phyloP scores from a whole-genome alignment of 2,797 vertebrate genomes.

The Falco novaeseelandiae region DNA sequence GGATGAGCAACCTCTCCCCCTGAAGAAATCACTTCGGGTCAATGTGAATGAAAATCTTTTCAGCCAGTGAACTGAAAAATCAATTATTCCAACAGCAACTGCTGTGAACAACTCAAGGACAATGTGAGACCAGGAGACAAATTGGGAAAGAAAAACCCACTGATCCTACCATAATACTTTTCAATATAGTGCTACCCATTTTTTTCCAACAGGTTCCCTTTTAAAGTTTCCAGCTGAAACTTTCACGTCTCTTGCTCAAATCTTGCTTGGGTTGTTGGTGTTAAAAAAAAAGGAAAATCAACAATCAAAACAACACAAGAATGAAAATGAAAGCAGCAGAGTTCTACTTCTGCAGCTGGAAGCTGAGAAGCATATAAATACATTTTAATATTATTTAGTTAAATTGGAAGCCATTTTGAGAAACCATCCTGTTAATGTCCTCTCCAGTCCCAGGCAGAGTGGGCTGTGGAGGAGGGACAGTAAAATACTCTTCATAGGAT shows the following conservation, averaged over 20 bases:
- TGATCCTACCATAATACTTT: not conserved
- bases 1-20: not conserved
- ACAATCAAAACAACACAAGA: not conserved
- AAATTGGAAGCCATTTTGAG: not conserved
- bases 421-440: not conserved
- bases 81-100: slow-evolving; percentile 38
- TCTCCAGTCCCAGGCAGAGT: not conserved
- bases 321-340: not conserved
- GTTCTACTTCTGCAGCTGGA: not conserved
- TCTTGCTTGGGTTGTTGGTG: not conserved
- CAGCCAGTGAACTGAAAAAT: slow-evolving; percentile 62
- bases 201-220: not conserved
- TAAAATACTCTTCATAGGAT: not conserved
- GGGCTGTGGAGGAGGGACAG: not conserved
- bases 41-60: slow-evolving; percentile 50
- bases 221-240: not conserved
- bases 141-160: not conserved
- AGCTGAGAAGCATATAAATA: not conserved
- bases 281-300: not conserved
- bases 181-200: not conserved
- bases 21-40: slow-evolving; percentile 26
- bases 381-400: not conserved
- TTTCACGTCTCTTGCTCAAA: not conserved
- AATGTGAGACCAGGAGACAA: slow-evolving; percentile 16
- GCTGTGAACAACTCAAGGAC: slow-evolving; percentile 37